Conservation (phyloP, 2,113 vertebrate genomes). For the Rhea pennata region DNA sequence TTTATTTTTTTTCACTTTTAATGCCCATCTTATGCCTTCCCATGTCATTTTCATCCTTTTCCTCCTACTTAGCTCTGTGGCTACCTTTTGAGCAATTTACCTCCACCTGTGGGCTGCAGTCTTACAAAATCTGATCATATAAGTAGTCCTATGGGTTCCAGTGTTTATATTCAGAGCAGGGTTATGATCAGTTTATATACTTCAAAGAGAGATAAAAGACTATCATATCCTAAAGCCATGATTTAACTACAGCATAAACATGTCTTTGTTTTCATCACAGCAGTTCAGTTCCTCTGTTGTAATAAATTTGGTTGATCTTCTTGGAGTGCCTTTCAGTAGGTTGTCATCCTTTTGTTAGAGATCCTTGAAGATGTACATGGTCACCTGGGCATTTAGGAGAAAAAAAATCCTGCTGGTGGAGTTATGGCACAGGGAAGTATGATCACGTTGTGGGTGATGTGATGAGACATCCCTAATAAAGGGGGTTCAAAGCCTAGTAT, state of each 20-base stretch:
- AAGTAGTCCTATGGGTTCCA: background rate
- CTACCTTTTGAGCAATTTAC: background rate
- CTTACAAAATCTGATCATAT: background rate
- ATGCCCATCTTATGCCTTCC: background rate
- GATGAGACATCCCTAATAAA: background rate
- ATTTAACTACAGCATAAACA: background rate
- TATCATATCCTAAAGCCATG: background rate
- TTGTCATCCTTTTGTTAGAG: background rate
- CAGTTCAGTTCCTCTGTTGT: background rate
- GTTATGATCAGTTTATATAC: background rate
- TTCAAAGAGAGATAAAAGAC: background rate
- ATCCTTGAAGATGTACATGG: background rate
- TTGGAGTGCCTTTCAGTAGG: background rate
- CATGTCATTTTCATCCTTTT: background rate
- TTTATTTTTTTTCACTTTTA: background rate
- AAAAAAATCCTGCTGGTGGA: background rate
- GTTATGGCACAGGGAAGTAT: background rate
- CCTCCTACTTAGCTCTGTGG: background rate
- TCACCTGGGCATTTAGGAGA: background rate
- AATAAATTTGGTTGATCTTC: constrained; percentile 8
- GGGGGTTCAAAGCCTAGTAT: background rate
- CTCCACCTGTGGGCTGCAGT: fast-evolving
- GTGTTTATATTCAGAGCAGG: background rate
- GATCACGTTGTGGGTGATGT: background rate
- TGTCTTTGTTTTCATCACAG: background rate